phyloP scores from a whole-genome alignment of 2,888 invertebrate genomes.

The Tuta absoluta region DNA sequence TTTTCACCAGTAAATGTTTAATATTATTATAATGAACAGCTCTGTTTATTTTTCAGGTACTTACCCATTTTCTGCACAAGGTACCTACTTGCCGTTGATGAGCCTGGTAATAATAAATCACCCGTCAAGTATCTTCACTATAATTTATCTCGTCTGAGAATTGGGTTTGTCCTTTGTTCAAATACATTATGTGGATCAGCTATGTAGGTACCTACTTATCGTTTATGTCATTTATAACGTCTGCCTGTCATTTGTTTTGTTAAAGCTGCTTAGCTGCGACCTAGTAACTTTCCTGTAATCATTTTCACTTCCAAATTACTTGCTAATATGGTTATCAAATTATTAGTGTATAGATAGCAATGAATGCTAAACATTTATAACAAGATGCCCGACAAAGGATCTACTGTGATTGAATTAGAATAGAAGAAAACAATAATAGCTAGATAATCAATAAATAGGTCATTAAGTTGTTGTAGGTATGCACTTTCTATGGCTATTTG shows the following conservation, averaged over 20 bases:
- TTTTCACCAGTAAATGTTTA: too few relatives aligned
- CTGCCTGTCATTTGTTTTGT: not conserved
- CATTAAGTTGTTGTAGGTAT: too few relatives aligned
- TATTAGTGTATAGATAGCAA: too few relatives aligned
- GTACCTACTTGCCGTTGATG: not conserved
- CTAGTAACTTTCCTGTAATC: too few relatives aligned
- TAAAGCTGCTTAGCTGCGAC: not conserved
- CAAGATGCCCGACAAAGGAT: too few relatives aligned
- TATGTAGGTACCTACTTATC: not conserved
- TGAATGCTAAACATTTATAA: too few relatives aligned
- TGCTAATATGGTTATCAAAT: too few relatives aligned
- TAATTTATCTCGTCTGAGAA: not conserved
- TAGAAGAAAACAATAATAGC: too few relatives aligned
- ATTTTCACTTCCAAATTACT: too few relatives aligned
- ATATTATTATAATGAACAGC: not conserved
- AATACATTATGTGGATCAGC: not conserved
- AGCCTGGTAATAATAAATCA: conserved; percentile 10
- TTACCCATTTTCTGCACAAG: not conserved
- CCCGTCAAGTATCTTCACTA: not conserved
- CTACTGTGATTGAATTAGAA: too few relatives aligned
- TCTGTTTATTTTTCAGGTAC: conserved; percentile 3
- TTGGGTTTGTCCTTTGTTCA: conserved; percentile 5
- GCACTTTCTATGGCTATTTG: too few relatives aligned
- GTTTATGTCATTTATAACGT: conserved; percentile 1
- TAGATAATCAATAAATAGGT: too few relatives aligned